Conservation (phyloP, 2,797 vertebrate genomes). For the Masticophis lateralis region DNA sequence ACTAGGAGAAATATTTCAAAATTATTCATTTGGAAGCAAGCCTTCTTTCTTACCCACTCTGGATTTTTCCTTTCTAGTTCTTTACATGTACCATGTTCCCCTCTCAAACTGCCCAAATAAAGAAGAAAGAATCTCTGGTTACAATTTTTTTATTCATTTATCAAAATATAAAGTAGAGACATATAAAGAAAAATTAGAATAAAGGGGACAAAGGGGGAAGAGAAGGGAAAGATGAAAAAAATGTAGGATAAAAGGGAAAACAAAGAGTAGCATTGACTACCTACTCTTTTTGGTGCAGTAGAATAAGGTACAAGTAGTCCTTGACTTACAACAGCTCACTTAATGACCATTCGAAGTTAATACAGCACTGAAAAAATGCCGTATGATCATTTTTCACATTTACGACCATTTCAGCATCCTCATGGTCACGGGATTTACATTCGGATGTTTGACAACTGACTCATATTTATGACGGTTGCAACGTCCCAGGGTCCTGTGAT, state of each 20-base stretch:
- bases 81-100: background rate
- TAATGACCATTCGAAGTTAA: too few relatives aligned
- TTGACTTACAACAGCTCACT: too few relatives aligned
- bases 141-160: background rate
- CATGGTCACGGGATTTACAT: too few relatives aligned
- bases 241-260: background rate
- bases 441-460: too few relatives aligned
- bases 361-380: too few relatives aligned
- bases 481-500: too few relatives aligned
- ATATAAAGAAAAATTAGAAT: background rate
- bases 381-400: too few relatives aligned
- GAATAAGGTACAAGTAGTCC: too few relatives aligned
- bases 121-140: background rate
- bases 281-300: background rate
- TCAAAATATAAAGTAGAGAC: background rate
- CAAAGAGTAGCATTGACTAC: background rate
- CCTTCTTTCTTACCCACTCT: background rate
- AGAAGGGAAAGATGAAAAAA: background rate
- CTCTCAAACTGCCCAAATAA: background rate
- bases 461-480: too few relatives aligned
- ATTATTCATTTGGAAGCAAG: background rate
- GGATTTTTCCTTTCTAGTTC: background rate
- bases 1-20: background rate
- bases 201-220: background rate
- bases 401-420: too few relatives aligned